Conservation (phyloP, 2,113 vertebrate species). For the Barbus barbus region DNA sequence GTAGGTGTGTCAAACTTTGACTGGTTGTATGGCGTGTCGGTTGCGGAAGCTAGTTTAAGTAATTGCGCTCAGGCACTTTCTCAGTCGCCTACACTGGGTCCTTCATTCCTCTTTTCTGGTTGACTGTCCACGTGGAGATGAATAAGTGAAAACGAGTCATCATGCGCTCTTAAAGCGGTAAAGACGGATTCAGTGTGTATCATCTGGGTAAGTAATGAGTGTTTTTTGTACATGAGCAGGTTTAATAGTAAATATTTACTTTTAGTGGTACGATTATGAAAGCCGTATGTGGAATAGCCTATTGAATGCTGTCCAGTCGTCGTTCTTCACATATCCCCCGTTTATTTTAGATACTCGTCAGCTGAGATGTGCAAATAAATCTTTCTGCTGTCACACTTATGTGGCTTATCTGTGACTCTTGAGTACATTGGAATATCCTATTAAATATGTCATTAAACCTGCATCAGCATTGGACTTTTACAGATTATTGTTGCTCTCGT, state of each 20-base stretch:
- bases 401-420: not conserved
- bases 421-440: no score
- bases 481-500: not conserved
- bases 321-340: no score
- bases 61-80: constrained; percentile 12
- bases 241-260: not conserved
- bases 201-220: not conserved
- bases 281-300: not conserved
- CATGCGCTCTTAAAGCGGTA: not conserved
- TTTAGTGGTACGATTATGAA: not conserved
- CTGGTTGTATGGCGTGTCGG: no score
- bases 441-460: not conserved
- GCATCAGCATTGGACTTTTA: not conserved
- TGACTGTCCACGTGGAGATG: constrained; percentile 30
- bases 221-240: no score
- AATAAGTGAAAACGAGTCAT: no score
- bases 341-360: not conserved
- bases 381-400: not conserved
- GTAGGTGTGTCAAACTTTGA: not conserved
- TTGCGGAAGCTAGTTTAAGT: not conserved
- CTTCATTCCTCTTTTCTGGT: not conserved
- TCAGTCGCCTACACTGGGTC: constrained; percentile 13
- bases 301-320: not conserved
- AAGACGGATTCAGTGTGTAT: not conserved
- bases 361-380: not conserved